Percentiles rank a stretch among this genome's conserved stretches.
phyloP scores from a whole-genome alignment of 2,888 invertebrate genomes.

The Andrena chrysosceles region DNA sequence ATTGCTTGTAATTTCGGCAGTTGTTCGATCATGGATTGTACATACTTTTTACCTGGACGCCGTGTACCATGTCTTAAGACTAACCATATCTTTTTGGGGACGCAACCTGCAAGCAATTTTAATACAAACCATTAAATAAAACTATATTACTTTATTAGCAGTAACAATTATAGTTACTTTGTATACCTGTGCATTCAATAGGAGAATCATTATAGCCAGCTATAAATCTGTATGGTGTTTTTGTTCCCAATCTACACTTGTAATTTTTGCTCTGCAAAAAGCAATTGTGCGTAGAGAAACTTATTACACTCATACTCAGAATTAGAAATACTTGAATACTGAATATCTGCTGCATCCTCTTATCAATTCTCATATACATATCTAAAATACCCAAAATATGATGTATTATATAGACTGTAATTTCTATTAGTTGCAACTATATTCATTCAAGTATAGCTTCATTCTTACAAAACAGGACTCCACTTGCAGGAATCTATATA shows the following conservation, averaged over 20 bases:
- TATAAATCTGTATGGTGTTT: constrained; percentile 91
- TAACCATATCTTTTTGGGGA: constrained; percentile 90
- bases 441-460: too few relatives aligned
- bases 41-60: constrained; percentile 88
- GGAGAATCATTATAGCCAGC: constrained; percentile 88
- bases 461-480: too few relatives aligned
- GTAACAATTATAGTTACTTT: background rate
- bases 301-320: constrained; percentile 21
- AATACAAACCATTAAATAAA: background rate
- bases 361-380: background rate
- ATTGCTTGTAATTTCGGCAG: constrained; percentile 86
- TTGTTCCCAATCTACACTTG: constrained; percentile 87
- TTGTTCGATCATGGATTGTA: constrained; percentile 86
- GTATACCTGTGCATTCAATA: constrained; percentile 87
- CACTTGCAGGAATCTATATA: background rate
- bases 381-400: constrained; percentile 11
- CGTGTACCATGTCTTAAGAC: constrained; percentile 92
- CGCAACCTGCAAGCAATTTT: constrained; percentile 86
- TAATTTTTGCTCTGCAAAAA: constrained; percentile 58
- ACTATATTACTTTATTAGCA: background rate
- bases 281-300: constrained; percentile 35
- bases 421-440: too few relatives aligned
- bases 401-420: too few relatives aligned
- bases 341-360: constrained; percentile 40
- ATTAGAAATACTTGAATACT: constrained; percentile 26